phyloP scores from a whole-genome alignment of 1,140 invertebrate species.

The Solen grandis region DNA sequence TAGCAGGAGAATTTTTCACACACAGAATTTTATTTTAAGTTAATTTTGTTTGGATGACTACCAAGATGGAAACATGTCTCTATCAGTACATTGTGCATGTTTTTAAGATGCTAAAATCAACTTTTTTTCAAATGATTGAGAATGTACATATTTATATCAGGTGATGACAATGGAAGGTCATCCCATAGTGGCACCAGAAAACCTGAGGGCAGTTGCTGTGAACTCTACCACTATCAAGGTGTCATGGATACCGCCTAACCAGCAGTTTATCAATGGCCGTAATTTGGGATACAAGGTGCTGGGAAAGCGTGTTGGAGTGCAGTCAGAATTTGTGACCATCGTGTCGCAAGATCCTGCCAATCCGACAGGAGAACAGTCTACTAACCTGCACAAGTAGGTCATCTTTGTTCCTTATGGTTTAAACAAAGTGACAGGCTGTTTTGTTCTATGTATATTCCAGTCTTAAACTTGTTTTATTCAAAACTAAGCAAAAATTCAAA shows the following conservation, averaged over 20 bases:
- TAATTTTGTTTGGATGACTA: too few relatives aligned
- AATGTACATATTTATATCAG: too few relatives aligned
- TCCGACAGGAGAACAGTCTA: constrained; percentile 57
- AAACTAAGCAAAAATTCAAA: too few relatives aligned
- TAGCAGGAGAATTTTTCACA: too few relatives aligned
- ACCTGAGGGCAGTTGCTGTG: constrained; percentile 88
- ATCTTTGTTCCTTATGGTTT: not conserved
- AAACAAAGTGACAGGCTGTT: too few relatives aligned
- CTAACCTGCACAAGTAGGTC: constrained; percentile 7
- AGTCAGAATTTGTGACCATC: constrained; percentile 47
- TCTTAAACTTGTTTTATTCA: too few relatives aligned
- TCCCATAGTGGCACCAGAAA: constrained; percentile 94
- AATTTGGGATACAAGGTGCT: constrained; percentile 97
- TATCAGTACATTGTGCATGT: too few relatives aligned
- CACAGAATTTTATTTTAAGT: too few relatives aligned
- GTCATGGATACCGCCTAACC: constrained; percentile 88
- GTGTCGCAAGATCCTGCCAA: constrained; percentile 69
- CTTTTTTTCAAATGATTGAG: too few relatives aligned
- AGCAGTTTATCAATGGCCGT: constrained; percentile 98
- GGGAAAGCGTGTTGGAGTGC: constrained; percentile 32
- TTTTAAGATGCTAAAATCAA: too few relatives aligned
- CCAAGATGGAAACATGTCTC: too few relatives aligned
- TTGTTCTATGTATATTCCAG: too few relatives aligned
- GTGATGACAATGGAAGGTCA: constrained; percentile 61
- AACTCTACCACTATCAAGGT: constrained; percentile 89